Evolutionary conservation across 2,888 invertebrate species (phyloP).

Genomic region (Torymus auratus): DNA sequence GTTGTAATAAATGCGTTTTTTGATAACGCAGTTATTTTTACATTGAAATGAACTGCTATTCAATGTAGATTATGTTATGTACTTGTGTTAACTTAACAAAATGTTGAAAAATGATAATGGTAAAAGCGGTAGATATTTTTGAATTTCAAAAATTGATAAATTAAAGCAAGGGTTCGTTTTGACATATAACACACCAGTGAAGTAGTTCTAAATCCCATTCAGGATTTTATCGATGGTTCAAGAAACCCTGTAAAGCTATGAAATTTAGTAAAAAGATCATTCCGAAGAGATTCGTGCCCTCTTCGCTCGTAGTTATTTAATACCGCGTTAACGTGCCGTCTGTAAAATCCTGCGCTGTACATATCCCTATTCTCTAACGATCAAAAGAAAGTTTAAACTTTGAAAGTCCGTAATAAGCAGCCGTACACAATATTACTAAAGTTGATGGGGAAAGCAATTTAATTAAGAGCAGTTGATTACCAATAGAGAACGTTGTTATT

Average conservation of each 20-base stretch:
- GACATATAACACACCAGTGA: constrained; percentile 7
- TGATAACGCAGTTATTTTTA: constrained; percentile 29
- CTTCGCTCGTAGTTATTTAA: constrained; percentile 45
- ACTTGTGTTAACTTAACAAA: constrained; percentile 29
- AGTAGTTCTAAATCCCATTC: constrained; percentile 20
- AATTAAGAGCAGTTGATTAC: constrained; percentile 35
- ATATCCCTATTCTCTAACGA: constrained; percentile 52
- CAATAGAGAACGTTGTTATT: constrained; percentile 30
- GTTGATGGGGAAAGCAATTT: constrained; percentile 36
- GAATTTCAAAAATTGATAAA: constrained; percentile 23
- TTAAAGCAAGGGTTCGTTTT: constrained; percentile 40
- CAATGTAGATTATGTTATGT: constrained; percentile 33
- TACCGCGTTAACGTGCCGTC: constrained; percentile 50
- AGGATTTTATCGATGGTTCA: constrained; percentile 56
- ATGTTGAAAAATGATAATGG: constrained; percentile 40
- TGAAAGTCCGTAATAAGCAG: constrained; percentile 48
- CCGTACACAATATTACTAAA: constrained; percentile 36
- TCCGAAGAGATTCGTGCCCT: constrained; percentile 31
- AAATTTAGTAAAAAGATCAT: constrained; percentile 25
- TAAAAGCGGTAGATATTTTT: constrained; percentile 25
- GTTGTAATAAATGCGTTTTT: constrained; percentile 37
- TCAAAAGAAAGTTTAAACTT: constrained; percentile 57
- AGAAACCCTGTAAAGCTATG: constrained; percentile 30
- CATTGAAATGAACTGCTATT: constrained; percentile 22
- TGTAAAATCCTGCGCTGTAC: constrained; percentile 57